Percentiles rank a stretch among this genome's conserved stretches.
phyloP scores from a whole-genome alignment of 92 coral and sea anemone genomes.

The Montipora capitata region DNA sequence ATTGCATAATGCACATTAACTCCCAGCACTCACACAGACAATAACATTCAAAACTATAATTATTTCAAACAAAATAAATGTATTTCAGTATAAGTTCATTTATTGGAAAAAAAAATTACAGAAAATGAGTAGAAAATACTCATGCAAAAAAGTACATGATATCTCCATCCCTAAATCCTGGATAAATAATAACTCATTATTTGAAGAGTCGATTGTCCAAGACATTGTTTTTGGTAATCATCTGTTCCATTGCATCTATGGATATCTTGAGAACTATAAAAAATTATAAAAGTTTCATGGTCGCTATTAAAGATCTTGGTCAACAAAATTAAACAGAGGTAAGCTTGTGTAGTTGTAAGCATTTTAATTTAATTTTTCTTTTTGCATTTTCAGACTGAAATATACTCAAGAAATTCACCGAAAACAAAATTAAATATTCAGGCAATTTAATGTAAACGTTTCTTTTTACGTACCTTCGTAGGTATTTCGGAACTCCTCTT shows the following conservation, averaged over 20 bases:
- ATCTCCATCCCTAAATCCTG: not conserved
- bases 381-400: slow-evolving; percentile 5
- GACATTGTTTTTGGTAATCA: not conserved
- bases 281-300: not conserved
- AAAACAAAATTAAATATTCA: not conserved
- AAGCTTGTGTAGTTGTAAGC: not conserved
- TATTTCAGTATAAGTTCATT: slow-evolving; percentile 5
- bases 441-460: not conserved
- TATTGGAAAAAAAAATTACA: not conserved
- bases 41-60: slow-evolving; percentile 11
- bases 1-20: not conserved
- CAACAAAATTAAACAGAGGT: not conserved
- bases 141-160: not conserved
- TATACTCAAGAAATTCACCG: slow-evolving; percentile 6
- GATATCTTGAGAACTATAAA: slow-evolving; percentile 20
- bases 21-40: slow-evolving; percentile 2
- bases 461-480: slow-evolving; percentile 23
- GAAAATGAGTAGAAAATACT: slow-evolving; percentile 1
- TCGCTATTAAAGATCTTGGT: slow-evolving; percentile 3
- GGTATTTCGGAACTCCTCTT: slow-evolving; percentile 20
- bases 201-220: slow-evolving; percentile 17
- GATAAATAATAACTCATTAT: not conserved
- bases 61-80: slow-evolving; percentile 18
- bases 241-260: not conserved
- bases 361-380: not conserved